Percentiles rank a stretch among this genome's conserved stretches.
Evolutionary conservation across 2,888 invertebrate species (phyloP).

Genomic region (Zeuzera pyrina): DNA sequence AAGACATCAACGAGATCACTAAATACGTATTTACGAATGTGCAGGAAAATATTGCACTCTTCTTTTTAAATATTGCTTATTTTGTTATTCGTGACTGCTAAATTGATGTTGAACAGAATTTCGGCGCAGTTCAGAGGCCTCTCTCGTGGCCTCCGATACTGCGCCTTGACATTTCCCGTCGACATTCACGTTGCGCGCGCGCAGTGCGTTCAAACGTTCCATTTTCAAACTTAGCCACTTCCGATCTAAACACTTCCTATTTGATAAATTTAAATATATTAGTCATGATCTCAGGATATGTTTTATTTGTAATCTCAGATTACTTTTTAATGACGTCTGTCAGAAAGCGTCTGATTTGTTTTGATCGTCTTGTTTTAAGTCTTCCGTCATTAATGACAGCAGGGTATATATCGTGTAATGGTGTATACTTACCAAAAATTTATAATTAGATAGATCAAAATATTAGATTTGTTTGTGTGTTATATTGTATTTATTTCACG

Average conservation of each 20-base stretch:
- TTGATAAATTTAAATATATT: constrained; percentile 15
- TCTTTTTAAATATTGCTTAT: no score
- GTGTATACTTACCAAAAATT: no score
- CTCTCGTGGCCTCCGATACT: constrained; percentile 30
- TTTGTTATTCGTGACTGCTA: no score
- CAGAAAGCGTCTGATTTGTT: neutral
- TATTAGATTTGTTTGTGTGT: no score
- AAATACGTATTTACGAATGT: no score
- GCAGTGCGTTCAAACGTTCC: constrained; percentile 48
- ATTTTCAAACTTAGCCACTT: constrained; percentile 56
- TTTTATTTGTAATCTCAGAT: no score
- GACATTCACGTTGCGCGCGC: constrained; percentile 50
- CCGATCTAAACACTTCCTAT: constrained; percentile 60
- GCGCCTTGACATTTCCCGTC: constrained; percentile 45
- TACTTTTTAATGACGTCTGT: neutral
- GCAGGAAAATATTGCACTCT: no score
- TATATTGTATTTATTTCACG: no score
- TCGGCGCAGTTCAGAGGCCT: constrained; percentile 10
- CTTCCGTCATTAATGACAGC: constrained; percentile 1
- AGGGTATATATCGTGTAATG: no score
- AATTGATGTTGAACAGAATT: constrained; percentile 5
- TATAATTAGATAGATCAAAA: no score
- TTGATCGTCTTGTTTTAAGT: constrained; percentile 1
- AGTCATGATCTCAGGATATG: neutral
- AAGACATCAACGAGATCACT: no score